phyloP scores from a whole-genome alignment of 2,888 invertebrate species.

The Pandemis heparana region DNA sequence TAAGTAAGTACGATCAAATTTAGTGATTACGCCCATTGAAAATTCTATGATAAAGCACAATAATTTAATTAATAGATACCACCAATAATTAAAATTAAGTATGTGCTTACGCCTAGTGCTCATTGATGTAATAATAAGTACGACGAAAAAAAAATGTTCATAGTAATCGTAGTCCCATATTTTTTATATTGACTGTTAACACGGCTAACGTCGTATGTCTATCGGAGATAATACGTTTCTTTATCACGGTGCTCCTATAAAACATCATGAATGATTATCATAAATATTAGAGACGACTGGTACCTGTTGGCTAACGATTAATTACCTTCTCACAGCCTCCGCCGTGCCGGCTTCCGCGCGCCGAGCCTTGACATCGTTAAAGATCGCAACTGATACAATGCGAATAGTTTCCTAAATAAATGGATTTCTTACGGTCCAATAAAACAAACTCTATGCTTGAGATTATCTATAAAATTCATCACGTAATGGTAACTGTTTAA shows the following conservation, averaged over 20 bases:
- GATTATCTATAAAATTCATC: not conserved
- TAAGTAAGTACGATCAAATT: not conserved
- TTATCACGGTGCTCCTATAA: slow-evolving; percentile 31
- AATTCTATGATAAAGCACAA: too few species aligned
- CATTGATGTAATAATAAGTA: too few species aligned
- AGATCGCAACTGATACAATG: slow-evolving; percentile 22
- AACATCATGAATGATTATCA: slow-evolving; percentile 34
- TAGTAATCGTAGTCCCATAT: not conserved
- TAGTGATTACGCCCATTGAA: too few species aligned
- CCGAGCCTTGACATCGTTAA: slow-evolving; percentile 37
- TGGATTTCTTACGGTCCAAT: slow-evolving; percentile 6
- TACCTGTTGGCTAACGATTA: slow-evolving; percentile 32
- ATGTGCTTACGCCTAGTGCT: too few species aligned
- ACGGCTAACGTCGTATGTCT: slow-evolving; percentile 15
- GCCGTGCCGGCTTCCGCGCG: slow-evolving; percentile 19
- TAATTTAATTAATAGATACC: too few species aligned
- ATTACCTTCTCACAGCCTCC: slow-evolving; percentile 40
- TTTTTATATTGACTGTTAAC: not conserved
- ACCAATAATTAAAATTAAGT: too few species aligned
- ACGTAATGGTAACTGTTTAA: not conserved
- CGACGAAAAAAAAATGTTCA: not conserved
- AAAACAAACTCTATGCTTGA: slow-evolving; percentile 1
- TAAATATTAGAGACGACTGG: slow-evolving; percentile 34
- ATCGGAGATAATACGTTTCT: slow-evolving; percentile 24
- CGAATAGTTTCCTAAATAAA: slow-evolving; percentile 14